Base-by-base conservation (phyloP, 2,797 vertebrate genomes). In the Falco cherrug region DNA sequence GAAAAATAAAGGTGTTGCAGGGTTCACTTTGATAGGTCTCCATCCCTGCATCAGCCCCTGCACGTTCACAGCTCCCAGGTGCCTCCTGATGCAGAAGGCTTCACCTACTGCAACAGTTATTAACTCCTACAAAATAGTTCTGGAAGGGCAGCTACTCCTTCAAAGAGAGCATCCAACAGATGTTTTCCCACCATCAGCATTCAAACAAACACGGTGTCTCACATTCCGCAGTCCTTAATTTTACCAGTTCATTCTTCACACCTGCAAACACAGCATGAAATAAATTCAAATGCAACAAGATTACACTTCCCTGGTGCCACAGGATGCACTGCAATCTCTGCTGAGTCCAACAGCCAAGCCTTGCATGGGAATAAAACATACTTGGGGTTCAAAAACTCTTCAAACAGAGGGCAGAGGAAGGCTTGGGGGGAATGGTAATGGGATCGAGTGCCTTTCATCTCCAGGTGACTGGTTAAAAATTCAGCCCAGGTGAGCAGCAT, bases 141-240 rank as follows among this genome's bases (percentile, higher is more conserved):
- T 82, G 93, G 70, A 83, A 95, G 78, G 84, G 86, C 94, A 94
- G 87, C 91, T 84, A 45, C 84, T 83, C 77, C 88, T 96, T 95
- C 95, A 93, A 78, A 93, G 89, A 11, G 11, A 92, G 84, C 76
- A 84, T 69, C 69, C 51, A 82, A 85, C 75, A 87, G 83, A 87
- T 77, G 86, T 92, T 93, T 89, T 74, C 93, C 84, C 93, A 84
- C 77, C 4, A 1, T 24, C 94, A 80, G 96, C 91, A 63, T 79
- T 7, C 59, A 78, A 89, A 68, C 65, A 59, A 89, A 68, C 65
- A 59, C 12, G 0, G 35, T 10, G 91, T 70, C 96, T 96, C 86
- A 71, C 88, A 80, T 90, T 94, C 81, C 91, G 16, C 67, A 26
- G 70, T 5, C 81, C 94, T 71, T 26, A 5, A 39, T 90, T 95